Percentiles rank a stretch among this genome's conserved stretches.
phyloP scores from a whole-genome alignment of 2,113 vertebrate genomes.

The Cynoglossus semilaevis region DNA sequence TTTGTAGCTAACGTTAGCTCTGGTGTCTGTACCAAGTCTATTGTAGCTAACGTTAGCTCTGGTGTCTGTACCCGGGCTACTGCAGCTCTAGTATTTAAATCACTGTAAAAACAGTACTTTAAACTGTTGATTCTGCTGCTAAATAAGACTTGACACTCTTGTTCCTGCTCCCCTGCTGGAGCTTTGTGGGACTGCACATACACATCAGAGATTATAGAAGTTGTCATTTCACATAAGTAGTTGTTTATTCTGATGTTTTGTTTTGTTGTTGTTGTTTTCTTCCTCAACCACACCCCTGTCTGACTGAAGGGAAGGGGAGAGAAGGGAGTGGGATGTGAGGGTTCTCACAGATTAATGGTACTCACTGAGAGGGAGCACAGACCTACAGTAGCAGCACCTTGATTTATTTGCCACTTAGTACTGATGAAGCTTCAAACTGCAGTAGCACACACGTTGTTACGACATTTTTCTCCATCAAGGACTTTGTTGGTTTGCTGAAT shows the following conservation, averaged over 20 bases:
- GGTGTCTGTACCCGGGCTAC: no score
- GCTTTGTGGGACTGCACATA: neutral
- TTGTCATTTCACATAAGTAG: constrained; percentile 8
- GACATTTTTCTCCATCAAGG: constrained; percentile 86
- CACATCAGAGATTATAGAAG: neutral
- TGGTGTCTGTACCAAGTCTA: no score
- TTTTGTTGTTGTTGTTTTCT: neutral
- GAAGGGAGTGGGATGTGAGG: constrained; percentile 1
- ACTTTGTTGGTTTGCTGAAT: constrained; percentile 55
- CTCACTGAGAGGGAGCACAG: constrained; percentile 79
- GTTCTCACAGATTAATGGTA: constrained; percentile 79
- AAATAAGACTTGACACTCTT: no score
- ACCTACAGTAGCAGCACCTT: constrained; percentile 77
- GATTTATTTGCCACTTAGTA: constrained; percentile 98
- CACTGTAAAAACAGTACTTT: no score
- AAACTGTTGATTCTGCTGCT: no score
- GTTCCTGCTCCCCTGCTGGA: neutral
- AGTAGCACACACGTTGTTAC: constrained; percentile 87
- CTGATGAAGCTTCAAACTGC: constrained; percentile 95
- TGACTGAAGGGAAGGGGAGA: constrained; percentile 41
- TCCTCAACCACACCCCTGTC: constrained; percentile 52
- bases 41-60: no score
- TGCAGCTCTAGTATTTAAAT: no score
- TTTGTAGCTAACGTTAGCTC: no score
- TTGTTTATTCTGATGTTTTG: constrained; percentile 31